Evolutionary conservation across 2,888 invertebrate genomes (phyloP), one percentile per base, ranked within the genome.

Genomic region (Chloroclystis v-ata): DNA sequence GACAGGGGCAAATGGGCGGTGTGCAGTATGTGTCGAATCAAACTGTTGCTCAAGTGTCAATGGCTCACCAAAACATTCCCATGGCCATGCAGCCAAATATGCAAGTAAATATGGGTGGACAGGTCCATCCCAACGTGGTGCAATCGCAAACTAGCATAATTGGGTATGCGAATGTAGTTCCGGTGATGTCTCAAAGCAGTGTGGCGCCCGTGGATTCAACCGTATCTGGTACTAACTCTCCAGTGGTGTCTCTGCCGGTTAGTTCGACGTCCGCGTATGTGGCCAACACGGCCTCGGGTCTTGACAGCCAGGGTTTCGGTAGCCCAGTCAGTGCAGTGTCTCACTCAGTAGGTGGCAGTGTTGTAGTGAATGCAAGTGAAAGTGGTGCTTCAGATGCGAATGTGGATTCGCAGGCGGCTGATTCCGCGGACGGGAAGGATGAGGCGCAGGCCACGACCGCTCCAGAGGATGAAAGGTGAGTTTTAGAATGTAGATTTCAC

Each of bases 291-390:
- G 66, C 75, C 60, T 68, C 80, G 10, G 78, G 74, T 55, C 85
- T 78, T 63, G 88, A 88, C 59, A 78, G 78, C 66, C 88, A 88
- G 67, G 81, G 84, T 68, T 88, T 88, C 59, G 87, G 88, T 42
- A 89, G 89, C 71, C 88, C 88, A 37, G 89, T 88, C 59, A 87
- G 84, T 87, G 88, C 80, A 57, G 84, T 83, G 74, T 83, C 87
- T 60, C 87, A 88, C 60, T 76, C 80, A 39, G 77, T 85, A 46
- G 87, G 82, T 82, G 78, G 82, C 62, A 67, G 67, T 42, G 85
- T 84, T 67, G 75, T 72, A 82, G 85, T 82, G 77, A 83, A 79
- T 76, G 72, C 75, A 43, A 75, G 85, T 86, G 88, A 87, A 60
- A 84, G 79, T 80, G 83, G 78, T 75, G 82, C 75, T 70, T 65